Base-by-base conservation (phyloP, 2,113 vertebrate genomes). In the Chaetodon trifascialis region DNA sequence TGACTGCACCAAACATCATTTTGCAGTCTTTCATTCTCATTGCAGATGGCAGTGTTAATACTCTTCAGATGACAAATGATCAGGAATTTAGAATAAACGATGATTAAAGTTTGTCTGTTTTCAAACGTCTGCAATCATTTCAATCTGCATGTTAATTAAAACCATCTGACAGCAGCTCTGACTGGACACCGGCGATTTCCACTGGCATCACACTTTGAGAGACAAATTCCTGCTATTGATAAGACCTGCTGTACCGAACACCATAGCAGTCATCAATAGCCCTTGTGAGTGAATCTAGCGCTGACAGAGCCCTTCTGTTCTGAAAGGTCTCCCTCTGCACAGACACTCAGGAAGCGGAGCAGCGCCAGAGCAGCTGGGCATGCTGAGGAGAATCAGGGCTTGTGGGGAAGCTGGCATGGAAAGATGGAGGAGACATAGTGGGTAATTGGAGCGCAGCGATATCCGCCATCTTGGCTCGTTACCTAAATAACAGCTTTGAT, bases 401-500 rank as follows among this genome's bases (percentile, higher is more conserved):
- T 93, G 90, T 93, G 82, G 89, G 79, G 80, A 88, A 87, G 66
- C 90, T 94, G 94, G 94, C 93, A 91, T 65, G 60, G 77, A 73
- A 76, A 81, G 71, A 80, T 58, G 78, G 71, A 91, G 80, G 80
- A 80, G 76, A 80, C 84, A 75, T 73, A 49, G 84, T 51, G 83
- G 82, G 80, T 89, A 90, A 93, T 92, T 91, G 90, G 90, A 94
- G 84, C 83, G 40, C 80, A 67, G 85, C 75, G 8, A 88, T 85
- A 94, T 93, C 90, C 82, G 87, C 90, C 91, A 93, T 93, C 80
- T 92, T 94, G 91, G 93, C 92, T 86, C 44, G 58, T 89, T 86
- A 91, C 88, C 90, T 94, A 88, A 93, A 90, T 90, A 92, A 83
- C 90, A 85, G 91, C 92, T 93, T 94, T 94, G 91, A 94, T 82